These are phyloP conservation scores for Sebastes miniatus DNA, from an alignment of 2,797 vertebrate genomes.

Conservation along the genomic window DNA sequence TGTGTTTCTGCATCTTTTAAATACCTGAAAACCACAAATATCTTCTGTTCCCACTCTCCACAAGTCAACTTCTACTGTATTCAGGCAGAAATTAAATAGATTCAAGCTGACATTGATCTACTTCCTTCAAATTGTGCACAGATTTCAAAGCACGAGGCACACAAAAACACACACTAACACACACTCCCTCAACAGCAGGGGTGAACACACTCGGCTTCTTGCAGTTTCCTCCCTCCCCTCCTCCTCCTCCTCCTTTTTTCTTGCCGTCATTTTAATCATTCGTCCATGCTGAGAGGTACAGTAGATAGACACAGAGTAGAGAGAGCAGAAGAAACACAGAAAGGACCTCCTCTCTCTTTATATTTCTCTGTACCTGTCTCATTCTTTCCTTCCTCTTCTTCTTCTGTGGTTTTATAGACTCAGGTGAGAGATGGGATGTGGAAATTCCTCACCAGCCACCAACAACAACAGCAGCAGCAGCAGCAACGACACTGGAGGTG, in stretches of 20 bases:
- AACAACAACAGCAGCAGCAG: slow-evolving; percentile 14
- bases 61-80: background rate
- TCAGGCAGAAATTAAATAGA: slow-evolving; percentile 17
- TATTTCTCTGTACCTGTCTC: background rate
- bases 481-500: slow-evolving; percentile 53
- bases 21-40: background rate
- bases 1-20: background rate
- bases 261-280: slow-evolving; percentile 29
- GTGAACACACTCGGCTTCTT: slow-evolving; percentile 2
- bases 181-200: slow-evolving; percentile 30
- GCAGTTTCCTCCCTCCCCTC: background rate
- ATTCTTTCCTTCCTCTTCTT: background rate
- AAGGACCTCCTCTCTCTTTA: background rate
- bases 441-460: slow-evolving; percentile 70
- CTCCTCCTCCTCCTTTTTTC: background rate
- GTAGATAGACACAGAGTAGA: background rate
- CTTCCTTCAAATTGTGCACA: slow-evolving; percentile 13
- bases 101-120: slow-evolving; percentile 26
- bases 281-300: slow-evolving; percentile 8
- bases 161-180: background rate
- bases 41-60: background rate
- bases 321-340: background rate
- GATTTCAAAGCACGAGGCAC: slow-evolving; percentile 3
- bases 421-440: slow-evolving; percentile 77
- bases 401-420: background rate